Percentiles rank a stretch among this genome's conserved stretches.
phyloP scores from a whole-genome alignment of 2,113 vertebrate species.

The Neogobius melanostomus region DNA sequence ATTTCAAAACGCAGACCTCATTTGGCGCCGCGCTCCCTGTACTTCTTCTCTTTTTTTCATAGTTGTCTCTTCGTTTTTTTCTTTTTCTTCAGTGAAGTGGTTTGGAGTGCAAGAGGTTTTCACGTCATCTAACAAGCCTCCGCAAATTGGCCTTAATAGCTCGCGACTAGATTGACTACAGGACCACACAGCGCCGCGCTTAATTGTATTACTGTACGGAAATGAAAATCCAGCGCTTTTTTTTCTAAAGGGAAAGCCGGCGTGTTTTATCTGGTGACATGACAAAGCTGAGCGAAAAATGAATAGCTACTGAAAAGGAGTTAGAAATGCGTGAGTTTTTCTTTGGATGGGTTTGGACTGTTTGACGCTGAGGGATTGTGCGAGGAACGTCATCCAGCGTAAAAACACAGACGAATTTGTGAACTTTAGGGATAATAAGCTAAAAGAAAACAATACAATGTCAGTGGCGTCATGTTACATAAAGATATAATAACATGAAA shows the following conservation, averaged over 20 bases:
- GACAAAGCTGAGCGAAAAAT: no score
- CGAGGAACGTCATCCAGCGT: no score
- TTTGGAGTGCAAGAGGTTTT: conserved; percentile 32
- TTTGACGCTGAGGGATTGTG: no score
- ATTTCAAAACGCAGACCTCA: conserved; percentile 35
- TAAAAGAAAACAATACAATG: no score
- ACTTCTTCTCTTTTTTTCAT: conserved; percentile 25
- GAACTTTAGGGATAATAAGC: no score
- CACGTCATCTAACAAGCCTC: conserved; percentile 17
- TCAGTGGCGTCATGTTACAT: no score
- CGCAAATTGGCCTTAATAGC: conserved; percentile 44
- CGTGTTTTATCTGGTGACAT: conserved; percentile 9
- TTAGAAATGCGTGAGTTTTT: no score
- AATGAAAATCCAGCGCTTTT: conserved; percentile 23
- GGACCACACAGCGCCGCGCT: conserved; percentile 49
- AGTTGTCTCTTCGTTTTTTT: conserved; percentile 25
- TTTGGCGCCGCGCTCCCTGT: conserved; percentile 20
- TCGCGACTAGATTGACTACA: conserved; percentile 27
- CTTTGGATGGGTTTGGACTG: no score
- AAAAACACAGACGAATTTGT: no score
- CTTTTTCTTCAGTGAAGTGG: conserved; percentile 45
- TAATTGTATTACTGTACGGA: conserved; percentile 47
- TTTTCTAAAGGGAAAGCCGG: conserved; percentile 5
- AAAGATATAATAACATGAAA: no score
- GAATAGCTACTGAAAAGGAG: no score